These are phyloP conservation scores for Julus scanicus DNA, from an alignment of 2,888 invertebrate species.

Conservation along the genomic window DNA sequence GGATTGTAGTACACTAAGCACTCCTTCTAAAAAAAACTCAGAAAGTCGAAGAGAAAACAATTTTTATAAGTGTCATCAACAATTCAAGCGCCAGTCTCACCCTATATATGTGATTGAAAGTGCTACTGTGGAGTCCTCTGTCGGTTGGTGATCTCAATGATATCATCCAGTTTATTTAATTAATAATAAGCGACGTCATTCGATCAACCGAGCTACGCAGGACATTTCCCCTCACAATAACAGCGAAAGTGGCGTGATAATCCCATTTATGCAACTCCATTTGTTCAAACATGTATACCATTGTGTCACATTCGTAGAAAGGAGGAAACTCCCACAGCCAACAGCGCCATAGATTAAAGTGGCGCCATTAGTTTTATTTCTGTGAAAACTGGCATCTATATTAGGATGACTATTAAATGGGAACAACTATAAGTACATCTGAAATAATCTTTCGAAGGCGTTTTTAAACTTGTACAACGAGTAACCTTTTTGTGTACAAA, in stretches of 20 bases:
- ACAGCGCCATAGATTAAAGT: not conserved
- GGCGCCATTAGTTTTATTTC: not conserved
- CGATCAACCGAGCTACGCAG: not conserved
- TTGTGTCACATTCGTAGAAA: not conserved
- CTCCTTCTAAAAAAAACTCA: too few species aligned
- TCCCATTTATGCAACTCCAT: conserved; percentile 1
- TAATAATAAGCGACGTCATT: conserved; percentile 11
- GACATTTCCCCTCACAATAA: not conserved
- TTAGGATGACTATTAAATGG: not conserved
- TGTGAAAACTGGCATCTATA: not conserved
- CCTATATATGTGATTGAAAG: too few species aligned
- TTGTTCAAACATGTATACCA: not conserved
- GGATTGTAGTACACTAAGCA: too few species aligned
- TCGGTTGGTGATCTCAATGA: not conserved
- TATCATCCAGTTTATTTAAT: not conserved
- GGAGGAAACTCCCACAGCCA: conserved; percentile 12
- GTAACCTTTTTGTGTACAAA: too few species aligned
- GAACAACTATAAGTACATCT: too few species aligned
- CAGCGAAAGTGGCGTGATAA: conserved; percentile 16
- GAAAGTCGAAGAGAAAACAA: too few species aligned
- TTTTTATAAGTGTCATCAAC: too few species aligned
- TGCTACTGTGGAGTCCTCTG: not conserved
- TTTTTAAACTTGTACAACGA: too few species aligned
- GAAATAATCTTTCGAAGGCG: too few species aligned
- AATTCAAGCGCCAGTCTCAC: too few species aligned